Percentiles rank a stretch among this genome's conserved stretches.
Evolutionary conservation across 2,888 invertebrate genomes (phyloP).

Genomic region (Drosophila fungiperda): DNA sequence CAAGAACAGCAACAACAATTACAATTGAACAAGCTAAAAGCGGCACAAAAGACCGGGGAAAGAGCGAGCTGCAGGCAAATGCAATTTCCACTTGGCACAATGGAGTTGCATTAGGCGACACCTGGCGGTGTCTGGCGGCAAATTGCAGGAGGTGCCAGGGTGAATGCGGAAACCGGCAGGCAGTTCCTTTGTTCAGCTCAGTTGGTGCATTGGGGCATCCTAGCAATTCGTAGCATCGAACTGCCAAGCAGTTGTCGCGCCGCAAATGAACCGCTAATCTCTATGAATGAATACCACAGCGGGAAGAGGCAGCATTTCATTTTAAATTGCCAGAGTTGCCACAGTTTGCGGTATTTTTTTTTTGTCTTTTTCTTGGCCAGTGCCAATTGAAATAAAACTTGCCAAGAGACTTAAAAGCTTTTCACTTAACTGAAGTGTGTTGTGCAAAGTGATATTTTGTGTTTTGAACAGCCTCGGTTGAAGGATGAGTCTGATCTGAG

Average conservation of each 20-base stretch:
- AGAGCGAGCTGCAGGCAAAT: constrained; percentile 41
- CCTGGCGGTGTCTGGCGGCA: constrained; percentile 62
- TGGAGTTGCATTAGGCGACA: constrained; percentile 58
- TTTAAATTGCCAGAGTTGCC: constrained; percentile 27
- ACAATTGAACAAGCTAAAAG: constrained; percentile 21
- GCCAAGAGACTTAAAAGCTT: constrained; percentile 28
- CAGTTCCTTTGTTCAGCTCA: constrained; percentile 37
- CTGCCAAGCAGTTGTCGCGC: constrained; percentile 15
- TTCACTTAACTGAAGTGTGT: constrained; percentile 15
- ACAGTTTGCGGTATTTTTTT: constrained; percentile 9
- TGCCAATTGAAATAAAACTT: constrained; percentile 28
- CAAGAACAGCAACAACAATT: constrained; percentile 6
- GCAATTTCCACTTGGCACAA: constrained; percentile 60
- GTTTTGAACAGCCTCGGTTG: background rate
- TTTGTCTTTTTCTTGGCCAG: background rate
- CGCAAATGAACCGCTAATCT: constrained; percentile 59
- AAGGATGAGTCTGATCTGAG: background rate
- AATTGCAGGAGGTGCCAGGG: constrained; percentile 60
- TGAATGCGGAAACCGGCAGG: constrained; percentile 54
- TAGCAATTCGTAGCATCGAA: constrained; percentile 3
- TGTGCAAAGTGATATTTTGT: constrained; percentile 2
- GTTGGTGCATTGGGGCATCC: background rate
- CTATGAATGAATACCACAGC: constrained; percentile 15
- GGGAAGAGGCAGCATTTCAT: background rate
- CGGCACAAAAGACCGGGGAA: constrained; percentile 8